These are phyloP conservation scores for Chorisops tibialis DNA, from an alignment of 2,888 invertebrate genomes.

Conservation along the genomic window DNA sequence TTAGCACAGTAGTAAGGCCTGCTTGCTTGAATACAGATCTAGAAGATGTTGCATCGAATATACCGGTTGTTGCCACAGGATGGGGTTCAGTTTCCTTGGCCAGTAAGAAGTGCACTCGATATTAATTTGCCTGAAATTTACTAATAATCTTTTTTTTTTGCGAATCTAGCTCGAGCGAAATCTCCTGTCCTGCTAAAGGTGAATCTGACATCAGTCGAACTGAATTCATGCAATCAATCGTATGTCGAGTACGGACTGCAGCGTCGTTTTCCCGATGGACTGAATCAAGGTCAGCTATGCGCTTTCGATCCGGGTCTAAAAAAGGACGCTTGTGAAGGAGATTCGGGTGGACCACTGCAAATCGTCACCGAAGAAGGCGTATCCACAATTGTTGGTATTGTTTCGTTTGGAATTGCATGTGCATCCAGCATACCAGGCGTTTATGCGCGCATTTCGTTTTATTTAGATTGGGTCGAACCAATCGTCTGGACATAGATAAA, in stretches of 20 bases:
- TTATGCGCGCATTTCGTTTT: slow-evolving; percentile 45
- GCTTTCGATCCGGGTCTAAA: slow-evolving; percentile 35
- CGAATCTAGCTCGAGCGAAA: slow-evolving; percentile 30
- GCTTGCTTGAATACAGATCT: slow-evolving; percentile 38
- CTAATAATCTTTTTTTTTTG: slow-evolving; percentile 8
- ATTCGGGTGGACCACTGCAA: slow-evolving; percentile 47
- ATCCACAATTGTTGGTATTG: slow-evolving; percentile 43
- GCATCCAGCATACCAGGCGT: slow-evolving; percentile 45
- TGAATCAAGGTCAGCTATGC: slow-evolving; percentile 36
- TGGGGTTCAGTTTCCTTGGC: slow-evolving; percentile 36
- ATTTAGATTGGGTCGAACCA: slow-evolving; percentile 45
- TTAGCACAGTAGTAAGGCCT: slow-evolving; percentile 33
- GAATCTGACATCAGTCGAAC: slow-evolving; percentile 35
- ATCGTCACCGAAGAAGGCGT: slow-evolving; percentile 33
- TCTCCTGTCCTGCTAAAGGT: slow-evolving; percentile 36
- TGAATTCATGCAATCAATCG: slow-evolving; percentile 32
- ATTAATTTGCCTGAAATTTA: slow-evolving; percentile 28
- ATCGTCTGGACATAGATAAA: slow-evolving; percentile 43
- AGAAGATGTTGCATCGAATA: slow-evolving; percentile 25
- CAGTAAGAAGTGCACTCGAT: background rate
- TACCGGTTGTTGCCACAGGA: slow-evolving; percentile 36
- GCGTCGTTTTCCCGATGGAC: slow-evolving; percentile 27
- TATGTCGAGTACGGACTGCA: slow-evolving; percentile 24
- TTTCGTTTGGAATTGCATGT: slow-evolving; percentile 44
- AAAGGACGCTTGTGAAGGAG: slow-evolving; percentile 46